Evolutionary conservation across 2,113 vertebrate species (phyloP), one percentile per base, ranked within the genome.

Genomic region (Caracal caracal): DNA sequence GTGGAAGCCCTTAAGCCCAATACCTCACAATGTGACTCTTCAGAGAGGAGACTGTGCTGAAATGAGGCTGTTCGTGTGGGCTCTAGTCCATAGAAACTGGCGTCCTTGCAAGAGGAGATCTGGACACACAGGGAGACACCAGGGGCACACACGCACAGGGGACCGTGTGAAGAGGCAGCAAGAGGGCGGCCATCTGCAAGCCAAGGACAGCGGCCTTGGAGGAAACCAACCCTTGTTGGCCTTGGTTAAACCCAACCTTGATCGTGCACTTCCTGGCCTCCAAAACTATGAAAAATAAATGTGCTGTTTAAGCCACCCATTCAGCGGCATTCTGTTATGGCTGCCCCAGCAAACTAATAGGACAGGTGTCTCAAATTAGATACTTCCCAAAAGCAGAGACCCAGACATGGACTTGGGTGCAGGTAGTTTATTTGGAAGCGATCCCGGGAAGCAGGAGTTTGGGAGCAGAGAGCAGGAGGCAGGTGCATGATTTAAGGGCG

Each of bases 131-230:
- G 20, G 40, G 78, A n/a, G 40, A 80, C 37, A 68, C 30, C 0
- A 5, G 87, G 56, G n/a, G 5, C 3, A 0, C 12, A 26, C 24
- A 0, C 0, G 37, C 9, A 63, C 35, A 76, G 37, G 26, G 6
- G 15, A 33, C 7, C 11, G 12, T 0, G 13, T 6, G 30, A 35
- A 63, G n/a, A 75, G n/a, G 59, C 9, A 70, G 71, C 37, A 19
- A 61, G 51, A 86, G 66, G 43, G 73, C 5, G 4, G n/a, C 59
- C 56, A 76, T 7, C 1, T 15, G 37, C 33, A 59, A 65, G 59
- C 43, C 83, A 70, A 33, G 56, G 78, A 88, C 28, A 28, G 2
- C 51, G 1, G 7, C 12, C 53, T 56, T 2, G 10, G 84, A 59
- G 37, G 37, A 93, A 68, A 91, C 19, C 79, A 10, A 16, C 20